Conservation (phyloP, 2,888 invertebrate genomes). For the Dermolepida albohirtum region DNA sequence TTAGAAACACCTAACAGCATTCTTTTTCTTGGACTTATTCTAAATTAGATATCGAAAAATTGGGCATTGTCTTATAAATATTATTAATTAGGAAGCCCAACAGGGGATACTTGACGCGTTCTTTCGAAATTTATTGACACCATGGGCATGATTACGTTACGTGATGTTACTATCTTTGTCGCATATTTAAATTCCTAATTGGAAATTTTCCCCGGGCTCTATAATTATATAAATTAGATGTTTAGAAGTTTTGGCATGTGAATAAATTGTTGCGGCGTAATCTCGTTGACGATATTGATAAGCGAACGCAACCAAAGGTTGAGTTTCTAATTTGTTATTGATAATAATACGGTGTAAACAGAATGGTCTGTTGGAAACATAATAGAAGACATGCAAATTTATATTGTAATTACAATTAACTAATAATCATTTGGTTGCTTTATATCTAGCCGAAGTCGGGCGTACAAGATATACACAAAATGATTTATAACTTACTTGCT, state of each 20-base stretch:
- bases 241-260: conserved; percentile 21
- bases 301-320: conserved; percentile 3
- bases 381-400: too few species aligned
- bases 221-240: conserved; percentile 34
- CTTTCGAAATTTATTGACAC: conserved; percentile 22
- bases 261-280: conserved; percentile 14
- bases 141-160: neutral
- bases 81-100: conserved; percentile 14
- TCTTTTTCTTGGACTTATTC: neutral
- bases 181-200: conserved; percentile 36
- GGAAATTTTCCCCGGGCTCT: conserved; percentile 9
- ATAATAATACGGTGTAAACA: neutral
- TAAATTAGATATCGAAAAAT: neutral
- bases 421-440: too few species aligned
- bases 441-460: too few species aligned
- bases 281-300: conserved; percentile 7
- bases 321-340: conserved; percentile 9
- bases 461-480: too few species aligned
- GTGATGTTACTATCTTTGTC: conserved; percentile 12
- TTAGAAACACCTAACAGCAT: neutral
- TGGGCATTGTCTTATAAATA: conserved; percentile 15
- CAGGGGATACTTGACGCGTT: neutral
- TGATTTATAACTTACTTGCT: too few species aligned
- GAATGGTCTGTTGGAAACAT: too few species aligned
- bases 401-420: too few species aligned